A percentile compares a stretch with the other conserved stretches of the same genome.
These are phyloP conservation scores for Poicephalus gulielmi DNA, from an alignment of 2,113 vertebrate species.

Conservation along the genomic window DNA sequence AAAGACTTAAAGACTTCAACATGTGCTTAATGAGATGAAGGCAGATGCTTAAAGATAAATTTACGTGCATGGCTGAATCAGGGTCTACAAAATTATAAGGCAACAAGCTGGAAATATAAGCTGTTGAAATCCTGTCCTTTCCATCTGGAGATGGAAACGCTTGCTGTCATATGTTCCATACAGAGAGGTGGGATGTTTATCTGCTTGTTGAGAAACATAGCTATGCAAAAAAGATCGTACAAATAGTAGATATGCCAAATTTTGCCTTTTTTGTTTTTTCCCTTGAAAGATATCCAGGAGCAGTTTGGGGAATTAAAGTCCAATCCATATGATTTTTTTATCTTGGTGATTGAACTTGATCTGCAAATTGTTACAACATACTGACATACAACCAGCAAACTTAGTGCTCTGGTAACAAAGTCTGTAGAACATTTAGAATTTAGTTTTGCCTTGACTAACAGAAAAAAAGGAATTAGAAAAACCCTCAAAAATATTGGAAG, in stretches of 20 bases:
- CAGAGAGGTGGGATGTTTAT: neutral
- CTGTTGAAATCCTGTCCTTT: neutral
- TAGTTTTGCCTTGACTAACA: neutral
- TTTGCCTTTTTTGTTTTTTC: neutral
- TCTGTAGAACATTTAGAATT: neutral
- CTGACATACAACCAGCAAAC: neutral
- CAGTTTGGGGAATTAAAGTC: neutral
- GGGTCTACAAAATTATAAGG: neutral
- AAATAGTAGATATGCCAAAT: neutral
- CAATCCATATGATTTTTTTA: neutral
- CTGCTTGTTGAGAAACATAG: neutral
- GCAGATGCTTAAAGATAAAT: conserved; percentile 29
- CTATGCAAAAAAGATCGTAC: neutral
- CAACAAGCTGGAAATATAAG: neutral
- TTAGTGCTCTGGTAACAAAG: neutral
- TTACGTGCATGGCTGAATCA: neutral
- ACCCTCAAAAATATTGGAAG: neutral
- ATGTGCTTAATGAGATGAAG: conserved; percentile 21
- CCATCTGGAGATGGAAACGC: neutral
- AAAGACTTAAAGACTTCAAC: neutral
- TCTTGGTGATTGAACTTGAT: neutral
- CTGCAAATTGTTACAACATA: neutral
- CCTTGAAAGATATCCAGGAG: neutral
- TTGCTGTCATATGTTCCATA: neutral
- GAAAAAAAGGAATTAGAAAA: neutral